A percentile compares a stretch with the other conserved stretches of the same genome.
Conservation (phyloP, 2,113 vertebrate genomes). For the Planiliza haematocheilus region DNA sequence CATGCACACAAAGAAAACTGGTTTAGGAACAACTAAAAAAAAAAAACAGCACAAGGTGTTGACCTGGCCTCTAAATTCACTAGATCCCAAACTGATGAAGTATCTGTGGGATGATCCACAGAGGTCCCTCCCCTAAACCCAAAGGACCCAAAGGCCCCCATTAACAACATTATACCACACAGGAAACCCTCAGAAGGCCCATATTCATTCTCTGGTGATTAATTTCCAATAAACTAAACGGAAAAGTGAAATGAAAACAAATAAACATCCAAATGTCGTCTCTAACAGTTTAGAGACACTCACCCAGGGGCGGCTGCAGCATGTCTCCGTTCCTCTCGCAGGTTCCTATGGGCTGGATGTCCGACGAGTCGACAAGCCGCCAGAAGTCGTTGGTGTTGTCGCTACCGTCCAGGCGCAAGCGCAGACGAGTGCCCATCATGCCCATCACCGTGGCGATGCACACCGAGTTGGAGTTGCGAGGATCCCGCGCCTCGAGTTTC, state of each 20-base stretch:
- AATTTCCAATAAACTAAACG: too few species aligned
- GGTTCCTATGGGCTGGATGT: slow-evolving; percentile 95
- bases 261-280: not conserved
- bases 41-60: too few species aligned
- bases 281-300: slow-evolving; percentile 26
- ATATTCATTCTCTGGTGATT: too few species aligned
- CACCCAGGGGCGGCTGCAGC: slow-evolving; percentile 96
- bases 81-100: too few species aligned
- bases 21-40: too few species aligned
- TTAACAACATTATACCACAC: too few species aligned
- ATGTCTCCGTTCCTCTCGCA: slow-evolving; percentile 95
- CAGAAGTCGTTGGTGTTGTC: slow-evolving; percentile 99
- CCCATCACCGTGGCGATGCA: slow-evolving; percentile 96
- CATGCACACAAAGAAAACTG: too few species aligned
- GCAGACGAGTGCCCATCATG: slow-evolving; percentile 90
- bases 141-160: too few species aligned
- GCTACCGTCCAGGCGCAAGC: slow-evolving; percentile 92
- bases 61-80: too few species aligned
- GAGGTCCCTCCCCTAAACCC: too few species aligned
- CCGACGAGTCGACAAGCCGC: slow-evolving; percentile 92
- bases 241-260: not conserved
- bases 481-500: slow-evolving; percentile 95
- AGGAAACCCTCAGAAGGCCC: too few species aligned
- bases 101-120: too few species aligned
- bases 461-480: slow-evolving; percentile 92